Percentiles rank a stretch among this genome's conserved stretches.
phyloP scores from a whole-genome alignment of 2,888 invertebrate species.

The Aelia acuminata region DNA sequence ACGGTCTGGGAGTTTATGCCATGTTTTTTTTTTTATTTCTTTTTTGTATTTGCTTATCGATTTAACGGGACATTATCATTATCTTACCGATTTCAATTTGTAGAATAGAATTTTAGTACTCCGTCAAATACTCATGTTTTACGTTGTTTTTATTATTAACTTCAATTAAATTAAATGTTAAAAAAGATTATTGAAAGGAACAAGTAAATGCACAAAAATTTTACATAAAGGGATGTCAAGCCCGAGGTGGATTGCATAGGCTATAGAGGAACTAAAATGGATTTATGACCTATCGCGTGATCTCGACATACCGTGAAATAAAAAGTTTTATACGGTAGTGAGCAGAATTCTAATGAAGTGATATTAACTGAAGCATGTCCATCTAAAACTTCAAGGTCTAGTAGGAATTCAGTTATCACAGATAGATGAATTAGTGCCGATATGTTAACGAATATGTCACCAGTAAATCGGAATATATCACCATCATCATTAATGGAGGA shows the following conservation, averaged over 20 bases:
- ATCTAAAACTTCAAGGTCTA: background rate
- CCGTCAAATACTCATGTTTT: too few species aligned
- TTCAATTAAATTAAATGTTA: too few species aligned
- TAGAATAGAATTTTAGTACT: too few species aligned
- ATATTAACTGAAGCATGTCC: background rate
- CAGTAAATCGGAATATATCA: background rate
- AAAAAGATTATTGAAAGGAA: too few species aligned
- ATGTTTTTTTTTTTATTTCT: too few species aligned
- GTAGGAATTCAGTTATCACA: background rate
- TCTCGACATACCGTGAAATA: background rate
- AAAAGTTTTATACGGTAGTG: background rate
- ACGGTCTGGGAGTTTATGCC: too few species aligned
- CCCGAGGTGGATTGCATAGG: background rate
- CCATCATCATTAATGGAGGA: background rate
- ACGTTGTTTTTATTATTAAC: too few species aligned
- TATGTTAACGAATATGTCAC: background rate
- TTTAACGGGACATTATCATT: too few species aligned
- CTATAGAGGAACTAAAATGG: background rate
- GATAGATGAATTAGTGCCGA: background rate
- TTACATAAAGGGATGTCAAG: too few species aligned
- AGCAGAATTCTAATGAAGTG: background rate
- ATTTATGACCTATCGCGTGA: background rate
- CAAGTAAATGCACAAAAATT: too few species aligned
- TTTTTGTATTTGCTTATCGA: too few species aligned
- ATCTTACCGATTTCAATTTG: too few species aligned